Percentiles rank a stretch among this genome's conserved stretches.
Conservation (phyloP, 2,888 invertebrate species). For the Neuroscelio doddi region DNA sequence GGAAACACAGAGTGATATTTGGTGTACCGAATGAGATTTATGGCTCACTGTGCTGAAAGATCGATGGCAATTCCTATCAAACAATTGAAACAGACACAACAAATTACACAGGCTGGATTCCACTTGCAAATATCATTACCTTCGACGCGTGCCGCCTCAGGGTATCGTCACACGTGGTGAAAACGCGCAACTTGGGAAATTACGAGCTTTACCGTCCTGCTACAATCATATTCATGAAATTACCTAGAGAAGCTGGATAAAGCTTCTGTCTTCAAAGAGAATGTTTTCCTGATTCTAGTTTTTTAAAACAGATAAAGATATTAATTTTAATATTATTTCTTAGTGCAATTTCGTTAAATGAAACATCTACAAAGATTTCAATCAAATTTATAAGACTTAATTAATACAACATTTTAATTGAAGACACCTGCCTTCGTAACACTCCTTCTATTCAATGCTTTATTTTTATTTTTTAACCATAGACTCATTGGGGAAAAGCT, state of each 20-base stretch:
- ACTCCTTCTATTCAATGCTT: no score
- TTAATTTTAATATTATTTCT: no score
- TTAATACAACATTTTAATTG: no score
- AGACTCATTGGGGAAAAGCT: conserved; percentile 11
- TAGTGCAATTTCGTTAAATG: no score
- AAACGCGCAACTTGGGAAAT: conserved; percentile 48
- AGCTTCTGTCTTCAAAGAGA: no score
- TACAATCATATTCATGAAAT: conserved; percentile 31
- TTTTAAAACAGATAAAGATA: no score
- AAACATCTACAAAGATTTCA: no score
- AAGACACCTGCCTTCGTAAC: no score
- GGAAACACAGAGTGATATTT: no score
- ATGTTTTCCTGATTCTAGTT: no score
- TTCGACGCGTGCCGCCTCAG: conserved; percentile 32
- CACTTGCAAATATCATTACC: conserved; percentile 38
- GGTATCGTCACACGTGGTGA: conserved; percentile 41
- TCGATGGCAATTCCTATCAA: conserved; percentile 32
- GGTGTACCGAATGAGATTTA: background rate
- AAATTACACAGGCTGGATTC: conserved; percentile 20
- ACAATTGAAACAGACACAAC: conserved; percentile 26
- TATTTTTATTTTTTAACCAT: background rate
- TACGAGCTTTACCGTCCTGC: conserved; percentile 23
- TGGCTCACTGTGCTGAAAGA: conserved; percentile 10
- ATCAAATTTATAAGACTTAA: no score
- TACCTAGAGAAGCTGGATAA: conserved; percentile 15